Evolutionary conservation across 2,888 invertebrate genomes (phyloP).

Genomic region (Trisateles emortualis): DNA sequence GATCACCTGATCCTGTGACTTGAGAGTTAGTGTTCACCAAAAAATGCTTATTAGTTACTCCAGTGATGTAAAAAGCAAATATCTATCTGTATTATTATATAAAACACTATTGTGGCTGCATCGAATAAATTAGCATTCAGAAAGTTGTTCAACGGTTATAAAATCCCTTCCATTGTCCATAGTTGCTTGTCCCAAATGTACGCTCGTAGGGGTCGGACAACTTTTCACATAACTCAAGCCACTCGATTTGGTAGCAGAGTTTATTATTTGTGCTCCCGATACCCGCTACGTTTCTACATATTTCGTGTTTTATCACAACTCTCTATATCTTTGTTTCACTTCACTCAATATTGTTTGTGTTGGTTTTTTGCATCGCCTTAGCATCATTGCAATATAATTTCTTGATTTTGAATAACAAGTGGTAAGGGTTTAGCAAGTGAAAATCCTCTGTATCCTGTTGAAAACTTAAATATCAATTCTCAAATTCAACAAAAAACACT

Average conservation of each 20-base stretch:
- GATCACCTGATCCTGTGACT: too few relatives aligned
- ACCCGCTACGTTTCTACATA: slow-evolving; percentile 54
- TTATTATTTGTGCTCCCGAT: slow-evolving; percentile 78
- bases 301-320: slow-evolving; percentile 67
- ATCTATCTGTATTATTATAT: too few relatives aligned
- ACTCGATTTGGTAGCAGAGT: slow-evolving; percentile 82
- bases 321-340: slow-evolving; percentile 64
- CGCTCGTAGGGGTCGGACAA: slow-evolving; percentile 69
- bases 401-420: too few relatives aligned
- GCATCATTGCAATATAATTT: too few relatives aligned
- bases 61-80: too few relatives aligned
- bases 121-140: slow-evolving; percentile 5
- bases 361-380: background rate
- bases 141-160: background rate
- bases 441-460: too few relatives aligned
- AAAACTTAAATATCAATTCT: too few relatives aligned
- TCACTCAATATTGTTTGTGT: slow-evolving; percentile 18
- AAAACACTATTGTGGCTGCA: too few relatives aligned
- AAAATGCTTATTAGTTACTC: too few relatives aligned
- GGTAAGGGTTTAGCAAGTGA: too few relatives aligned
- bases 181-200: slow-evolving; percentile 55
- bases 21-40: too few relatives aligned
- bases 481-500: too few relatives aligned
- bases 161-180: slow-evolving; percentile 53
- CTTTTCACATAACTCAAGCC: slow-evolving; percentile 84